Evolutionary conservation across 2,888 invertebrate genomes (phyloP), one percentile per base, ranked within the genome.

Genomic region (Rhimphoctona megacephalus): DNA sequence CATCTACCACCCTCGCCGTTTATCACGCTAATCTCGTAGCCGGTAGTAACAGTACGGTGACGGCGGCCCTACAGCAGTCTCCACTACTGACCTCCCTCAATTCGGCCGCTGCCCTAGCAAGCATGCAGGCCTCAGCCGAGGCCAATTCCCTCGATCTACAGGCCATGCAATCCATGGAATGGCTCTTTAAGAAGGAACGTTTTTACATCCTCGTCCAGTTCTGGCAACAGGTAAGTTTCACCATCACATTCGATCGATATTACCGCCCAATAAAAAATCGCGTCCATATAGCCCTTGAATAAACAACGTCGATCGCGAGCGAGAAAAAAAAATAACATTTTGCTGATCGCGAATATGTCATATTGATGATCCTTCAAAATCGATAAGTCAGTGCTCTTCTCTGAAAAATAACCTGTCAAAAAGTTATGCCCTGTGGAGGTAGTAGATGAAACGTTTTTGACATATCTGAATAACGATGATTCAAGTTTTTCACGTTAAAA

Each of bases 161-260:
- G 96, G 97, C 98, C 95, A 97, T 98, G 97, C 98, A 98, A 96
- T 98, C 98, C 95, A 98, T 98, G 98, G 98, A 98, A 96, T 98
- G 98, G 98, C 97, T 98, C 95, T 98, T 98, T 96, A 98, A 98
- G 96, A 98, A 98, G 96, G 98, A 98, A 96, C 96, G 97, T 95
- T 98, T 98, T 96, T 98, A 98, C 96, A 96, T 98, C 94, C 96
- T 98, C 94, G 98, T 98, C 94, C 98, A 98, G 95, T 98, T 98
- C 96, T 98, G 98, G 98, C 98, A 98, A 97, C 98, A 98, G 98
- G 98, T 98, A 96, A 96, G 96, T 90, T 72, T 19, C 7, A 36
- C 5, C 17, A 76, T 74, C 72, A 17, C 49, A 74, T 52, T 67
- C 30, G n/a, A 9, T 6, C 11, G n/a, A 11, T n/a, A 22, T 39